Conservation (phyloP, 1,140 invertebrate species). For the Lordiphosa mommai region DNA sequence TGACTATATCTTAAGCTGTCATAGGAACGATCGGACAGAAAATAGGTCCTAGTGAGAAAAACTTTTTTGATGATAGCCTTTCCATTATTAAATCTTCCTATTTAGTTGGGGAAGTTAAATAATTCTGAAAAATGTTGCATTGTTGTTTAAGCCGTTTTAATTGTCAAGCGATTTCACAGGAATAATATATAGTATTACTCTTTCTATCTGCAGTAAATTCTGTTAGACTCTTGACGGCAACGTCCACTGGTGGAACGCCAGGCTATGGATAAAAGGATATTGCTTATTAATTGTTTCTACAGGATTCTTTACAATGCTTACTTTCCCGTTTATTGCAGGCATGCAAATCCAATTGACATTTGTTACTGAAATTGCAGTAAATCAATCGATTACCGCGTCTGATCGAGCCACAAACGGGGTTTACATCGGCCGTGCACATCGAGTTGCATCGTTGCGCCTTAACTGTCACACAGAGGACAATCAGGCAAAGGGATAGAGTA, state of each 20-base stretch:
- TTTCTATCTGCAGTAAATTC: neutral
- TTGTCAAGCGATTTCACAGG: neutral
- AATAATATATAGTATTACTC: too few species aligned
- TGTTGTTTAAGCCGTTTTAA: neutral
- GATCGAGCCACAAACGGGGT: neutral
- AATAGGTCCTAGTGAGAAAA: too few species aligned
- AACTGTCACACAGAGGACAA: neutral
- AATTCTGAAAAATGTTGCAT: neutral
- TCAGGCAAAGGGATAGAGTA: too few species aligned
- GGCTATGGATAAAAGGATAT: neutral
- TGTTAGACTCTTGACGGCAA: neutral
- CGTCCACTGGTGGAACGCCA: neutral
- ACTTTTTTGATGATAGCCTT: too few species aligned
- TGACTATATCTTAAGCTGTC: too few species aligned
- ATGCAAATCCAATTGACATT: neutral
- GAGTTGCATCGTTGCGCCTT: neutral
- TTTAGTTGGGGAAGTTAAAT: neutral
- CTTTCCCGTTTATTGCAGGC: neutral
- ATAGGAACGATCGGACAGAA: too few species aligned
- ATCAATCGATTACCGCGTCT: neutral
- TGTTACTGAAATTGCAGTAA: too few species aligned
- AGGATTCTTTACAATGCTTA: neutral
- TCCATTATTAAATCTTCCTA: neutral
- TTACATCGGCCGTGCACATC: neutral
- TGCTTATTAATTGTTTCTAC: neutral